Base-by-base conservation (phyloP, 2,797 vertebrate species). In the Ptychadena robeensis region DNA sequence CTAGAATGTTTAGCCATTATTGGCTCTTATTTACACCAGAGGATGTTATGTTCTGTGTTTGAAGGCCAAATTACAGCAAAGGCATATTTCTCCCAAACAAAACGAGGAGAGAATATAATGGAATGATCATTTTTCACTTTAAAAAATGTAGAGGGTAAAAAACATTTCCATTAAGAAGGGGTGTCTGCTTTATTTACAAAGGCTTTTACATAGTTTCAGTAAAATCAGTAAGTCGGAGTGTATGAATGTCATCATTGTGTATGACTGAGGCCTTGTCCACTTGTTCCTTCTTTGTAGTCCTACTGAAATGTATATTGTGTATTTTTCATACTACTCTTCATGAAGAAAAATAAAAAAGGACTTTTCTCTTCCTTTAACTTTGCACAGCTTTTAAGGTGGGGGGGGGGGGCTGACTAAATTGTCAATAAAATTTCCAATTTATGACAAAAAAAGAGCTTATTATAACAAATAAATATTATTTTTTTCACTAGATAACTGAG, bases 1-100 rank as follows among this genome's bases (percentile, higher is more conserved):
- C 77, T 53, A 30, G 31, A 64, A 27, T 9, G n/a, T n/a, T 59
- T 14, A 40, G 44, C 63, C 27, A 64, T 73, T 64, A 68, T 34
- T 28, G 27, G 22, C 35, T 73, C 68, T 40, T 73, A 78, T 73
- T 74, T 79, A 35, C 61, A 35, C 40, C 40, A 69, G 4, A 68
- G 68, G 10, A 79, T 79, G 28, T 57, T 70, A 59, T 80, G 70
- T 80, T 73, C 70, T 67, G 34, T 32, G 15, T 32, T 48, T 79
- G 70, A 80, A 74, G 71, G 77, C 70, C 77, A 84, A 75, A 84
- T 84, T 74, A 80, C 53, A 75, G 77, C 44, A 40, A 69, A 80
- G 15, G 40, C 30, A 48, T 28, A 82, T 69, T 72, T 67, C 75
- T 71, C 27, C 22, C 38, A 73, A 70, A 79, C 59, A 79, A 73